These are phyloP conservation scores for Apantesis nais DNA, from an alignment of 2,888 invertebrate species.

Conservation along the genomic window DNA sequence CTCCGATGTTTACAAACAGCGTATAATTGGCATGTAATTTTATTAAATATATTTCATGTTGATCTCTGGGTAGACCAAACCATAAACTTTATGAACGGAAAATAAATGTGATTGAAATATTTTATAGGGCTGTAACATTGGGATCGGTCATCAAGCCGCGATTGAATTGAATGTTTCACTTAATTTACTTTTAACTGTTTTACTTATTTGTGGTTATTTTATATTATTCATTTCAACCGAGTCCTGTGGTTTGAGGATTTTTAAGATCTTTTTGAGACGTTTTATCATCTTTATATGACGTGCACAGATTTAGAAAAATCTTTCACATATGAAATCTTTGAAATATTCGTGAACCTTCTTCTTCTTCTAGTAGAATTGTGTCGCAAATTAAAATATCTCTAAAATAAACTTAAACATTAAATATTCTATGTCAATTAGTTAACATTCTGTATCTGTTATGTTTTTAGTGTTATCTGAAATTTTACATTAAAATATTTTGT, in stretches of 20 bases:
- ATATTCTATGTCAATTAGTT: not conserved
- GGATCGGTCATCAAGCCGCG: conserved; percentile 6
- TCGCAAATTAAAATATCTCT: not conserved
- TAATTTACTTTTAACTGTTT: not conserved
- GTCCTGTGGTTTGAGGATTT: not conserved
- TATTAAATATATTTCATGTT: conserved; percentile 15
- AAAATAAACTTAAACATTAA: conserved; percentile 1
- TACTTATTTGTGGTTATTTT: not conserved
- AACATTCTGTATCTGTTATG: no score
- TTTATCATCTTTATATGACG: not conserved
- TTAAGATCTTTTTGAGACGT: not conserved
- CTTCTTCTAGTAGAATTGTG: not conserved
- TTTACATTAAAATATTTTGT: not conserved
- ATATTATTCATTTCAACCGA: not conserved
- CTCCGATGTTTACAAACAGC: conserved; percentile 32
- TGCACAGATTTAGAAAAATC: no score
- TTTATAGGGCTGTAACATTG: conserved; percentile 18
- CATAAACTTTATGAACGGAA: conserved; percentile 20
- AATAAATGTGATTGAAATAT: conserved; percentile 24
- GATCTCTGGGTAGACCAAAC: conserved; percentile 15
- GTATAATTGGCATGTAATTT: conserved; percentile 24
- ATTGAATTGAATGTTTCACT: conserved; percentile 9
- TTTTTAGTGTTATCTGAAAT: no score
- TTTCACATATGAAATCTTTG: no score
- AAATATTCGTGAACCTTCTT: no score